Conservation (phyloP, 2,888 invertebrate genomes). For the Polyploca ridens region DNA sequence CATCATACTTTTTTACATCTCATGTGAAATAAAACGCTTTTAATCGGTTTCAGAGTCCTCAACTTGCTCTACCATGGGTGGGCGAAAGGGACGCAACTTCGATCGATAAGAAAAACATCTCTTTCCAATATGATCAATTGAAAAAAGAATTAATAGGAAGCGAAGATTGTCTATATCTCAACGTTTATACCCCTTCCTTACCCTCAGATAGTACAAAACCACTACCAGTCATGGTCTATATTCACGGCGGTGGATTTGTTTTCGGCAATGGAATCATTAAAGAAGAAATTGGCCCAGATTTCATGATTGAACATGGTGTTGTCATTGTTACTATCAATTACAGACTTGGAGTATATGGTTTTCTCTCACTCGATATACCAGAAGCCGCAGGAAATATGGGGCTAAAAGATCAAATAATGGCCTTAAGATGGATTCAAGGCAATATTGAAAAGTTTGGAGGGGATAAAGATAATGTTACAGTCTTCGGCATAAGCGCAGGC, state of each 20-base stretch:
- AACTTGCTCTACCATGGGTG: constrained; percentile 64
- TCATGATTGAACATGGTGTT: constrained; percentile 58
- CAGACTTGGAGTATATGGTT: constrained; percentile 66
- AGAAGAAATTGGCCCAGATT: constrained; percentile 58
- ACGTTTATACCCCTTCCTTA: constrained; percentile 60
- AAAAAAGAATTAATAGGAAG: constrained; percentile 39
- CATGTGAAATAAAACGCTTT: not conserved
- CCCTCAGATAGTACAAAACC: constrained; percentile 28
- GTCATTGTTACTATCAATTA: constrained; percentile 72
- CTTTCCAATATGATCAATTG: constrained; percentile 43
- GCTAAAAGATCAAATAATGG: constrained; percentile 63
- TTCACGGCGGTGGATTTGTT: constrained; percentile 71
- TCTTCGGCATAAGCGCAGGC: constrained; percentile 63
- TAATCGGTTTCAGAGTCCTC: constrained; percentile 55
- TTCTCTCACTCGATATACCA: constrained; percentile 58
- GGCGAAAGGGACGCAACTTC: constrained; percentile 77
- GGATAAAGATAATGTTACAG: constrained; percentile 57
- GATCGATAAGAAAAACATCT: constrained; percentile 47
- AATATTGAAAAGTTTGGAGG: constrained; percentile 64
- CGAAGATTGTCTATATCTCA: constrained; percentile 70
- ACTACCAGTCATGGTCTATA: constrained; percentile 60
- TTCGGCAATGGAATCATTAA: constrained; percentile 56
- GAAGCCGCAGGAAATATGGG: constrained; percentile 69
- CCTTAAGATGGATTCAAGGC: constrained; percentile 60
- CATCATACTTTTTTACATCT: not conserved